Conservation (phyloP, 2,113 vertebrate species). For the Brachyhypopomus gauderio region DNA sequence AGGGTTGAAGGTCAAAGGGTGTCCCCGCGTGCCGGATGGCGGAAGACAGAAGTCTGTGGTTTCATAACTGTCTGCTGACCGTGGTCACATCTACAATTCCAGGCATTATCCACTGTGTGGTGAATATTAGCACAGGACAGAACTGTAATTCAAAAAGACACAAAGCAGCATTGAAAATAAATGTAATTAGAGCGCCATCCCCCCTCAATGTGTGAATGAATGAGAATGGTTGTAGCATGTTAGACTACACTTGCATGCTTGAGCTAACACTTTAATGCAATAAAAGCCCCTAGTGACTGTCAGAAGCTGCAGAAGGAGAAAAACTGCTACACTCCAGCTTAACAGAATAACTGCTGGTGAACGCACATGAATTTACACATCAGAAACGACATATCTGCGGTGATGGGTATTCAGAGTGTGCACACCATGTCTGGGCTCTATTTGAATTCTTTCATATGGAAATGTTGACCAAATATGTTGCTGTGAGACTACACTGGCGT, state of each 20-base stretch:
- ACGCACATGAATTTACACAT: conserved; percentile 14
- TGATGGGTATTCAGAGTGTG: conserved; percentile 19
- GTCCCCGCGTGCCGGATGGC: neutral
- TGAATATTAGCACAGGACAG: conserved; percentile 11
- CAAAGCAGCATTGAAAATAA: conserved; percentile 37
- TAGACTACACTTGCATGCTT: neutral
- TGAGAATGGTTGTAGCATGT: conserved; percentile 12
- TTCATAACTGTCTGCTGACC: conserved; percentile 38
- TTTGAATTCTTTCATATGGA: conserved; percentile 51
- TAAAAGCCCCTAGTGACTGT: neutral
- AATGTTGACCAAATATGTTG: conserved; percentile 42
- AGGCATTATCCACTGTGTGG: conserved; percentile 37
- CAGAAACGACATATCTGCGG: neutral
- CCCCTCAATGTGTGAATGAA: conserved; percentile 22
- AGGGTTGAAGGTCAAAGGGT: conserved; percentile 1
- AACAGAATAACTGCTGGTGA: neutral
- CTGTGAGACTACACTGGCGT: conserved; percentile 34
- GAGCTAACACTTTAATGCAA: neutral
- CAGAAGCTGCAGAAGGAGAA: neutral
- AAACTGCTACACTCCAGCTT: neutral
- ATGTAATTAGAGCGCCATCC: conserved; percentile 23
- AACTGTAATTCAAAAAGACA: conserved; percentile 38
- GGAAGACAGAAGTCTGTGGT: conserved; percentile 11
- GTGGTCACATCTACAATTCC: conserved; percentile 13
- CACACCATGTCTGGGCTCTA: neutral